Evolutionary conservation across 2,113 vertebrate genomes (phyloP).

Genomic region (Hippocampus mohnikei): DNA sequence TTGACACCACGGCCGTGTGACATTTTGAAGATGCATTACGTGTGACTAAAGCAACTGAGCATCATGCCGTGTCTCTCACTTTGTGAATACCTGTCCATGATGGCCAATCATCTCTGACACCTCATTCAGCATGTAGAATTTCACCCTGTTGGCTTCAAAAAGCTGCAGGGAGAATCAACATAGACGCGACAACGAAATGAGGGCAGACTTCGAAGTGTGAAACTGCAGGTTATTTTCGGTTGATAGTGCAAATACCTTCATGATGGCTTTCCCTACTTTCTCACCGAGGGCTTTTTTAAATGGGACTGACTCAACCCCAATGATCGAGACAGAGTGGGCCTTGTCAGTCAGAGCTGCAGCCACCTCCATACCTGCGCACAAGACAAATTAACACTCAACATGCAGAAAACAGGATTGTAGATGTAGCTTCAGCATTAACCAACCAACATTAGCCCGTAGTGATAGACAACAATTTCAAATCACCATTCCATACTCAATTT

Average conservation of each 20-base stretch:
- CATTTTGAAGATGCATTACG: not conserved
- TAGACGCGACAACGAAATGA: slow-evolving; percentile 4
- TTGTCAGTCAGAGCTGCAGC: slow-evolving; percentile 90
- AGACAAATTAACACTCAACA: not conserved
- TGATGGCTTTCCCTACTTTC: slow-evolving; percentile 87
- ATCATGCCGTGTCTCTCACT: slow-evolving; percentile 74
- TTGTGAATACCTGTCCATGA: slow-evolving; percentile 90
- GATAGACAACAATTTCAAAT: no score
- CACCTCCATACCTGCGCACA: slow-evolving; percentile 89
- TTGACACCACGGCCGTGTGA: not conserved
- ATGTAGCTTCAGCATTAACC: no score
- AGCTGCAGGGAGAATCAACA: slow-evolving; percentile 71
- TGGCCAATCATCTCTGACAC: slow-evolving; percentile 91
- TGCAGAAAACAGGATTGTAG: not conserved
- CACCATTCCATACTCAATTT: not conserved
- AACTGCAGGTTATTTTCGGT: slow-evolving; percentile 2
- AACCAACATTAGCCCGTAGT: no score
- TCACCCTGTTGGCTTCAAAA: slow-evolving; percentile 91
- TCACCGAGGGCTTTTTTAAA: slow-evolving; percentile 91
- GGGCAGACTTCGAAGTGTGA: slow-evolving; percentile 22
- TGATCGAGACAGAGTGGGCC: slow-evolving; percentile 93
- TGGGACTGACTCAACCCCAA: slow-evolving; percentile 87
- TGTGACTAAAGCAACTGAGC: slow-evolving; percentile 19
- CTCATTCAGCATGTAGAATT: slow-evolving; percentile 99
- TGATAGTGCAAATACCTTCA: slow-evolving; percentile 80